A percentile compares a stretch with the other conserved stretches of the same genome.
Evolutionary conservation across 1,140 invertebrate genomes (phyloP).

Genomic region (Scaptodrosophila lebanonensis): DNA sequence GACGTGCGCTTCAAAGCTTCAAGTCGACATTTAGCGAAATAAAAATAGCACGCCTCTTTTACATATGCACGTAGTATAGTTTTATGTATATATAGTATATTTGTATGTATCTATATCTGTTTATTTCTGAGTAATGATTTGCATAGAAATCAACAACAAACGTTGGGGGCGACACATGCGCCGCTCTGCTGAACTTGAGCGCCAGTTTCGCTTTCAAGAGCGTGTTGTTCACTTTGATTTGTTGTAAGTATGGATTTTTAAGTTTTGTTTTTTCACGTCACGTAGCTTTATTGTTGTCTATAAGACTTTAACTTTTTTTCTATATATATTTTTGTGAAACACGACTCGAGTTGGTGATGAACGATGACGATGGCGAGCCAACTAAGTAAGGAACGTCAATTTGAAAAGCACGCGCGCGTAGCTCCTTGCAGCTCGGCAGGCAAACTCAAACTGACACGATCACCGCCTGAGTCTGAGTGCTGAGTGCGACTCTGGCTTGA

Average conservation of each 20-base stretch:
- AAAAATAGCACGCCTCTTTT: conserved; percentile 73
- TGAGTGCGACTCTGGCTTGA: conserved; percentile 50
- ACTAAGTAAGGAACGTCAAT: too few species aligned
- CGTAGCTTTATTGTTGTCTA: too few species aligned
- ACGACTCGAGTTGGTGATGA: conserved; percentile 1
- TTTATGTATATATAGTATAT: too few species aligned
- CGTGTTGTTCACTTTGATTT: too few species aligned
- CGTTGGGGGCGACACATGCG: conserved; percentile 13
- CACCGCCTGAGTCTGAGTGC: conserved; percentile 21
- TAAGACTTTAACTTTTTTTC: too few species aligned
- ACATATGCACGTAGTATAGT: not conserved
- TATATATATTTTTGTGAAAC: too few species aligned
- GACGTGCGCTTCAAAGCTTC: conserved; percentile 43
- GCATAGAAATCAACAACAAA: conserved; percentile 61
- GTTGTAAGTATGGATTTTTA: too few species aligned
- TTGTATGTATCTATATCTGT: conserved; percentile 7
- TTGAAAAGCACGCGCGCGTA: too few species aligned
- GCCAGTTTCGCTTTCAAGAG: conserved; percentile 60
- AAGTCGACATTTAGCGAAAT: conserved; percentile 72
- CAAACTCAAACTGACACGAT: conserved; percentile 56
- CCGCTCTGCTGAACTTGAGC: conserved; percentile 55
- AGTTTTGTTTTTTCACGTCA: too few species aligned
- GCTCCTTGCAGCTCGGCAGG: conserved; percentile 42
- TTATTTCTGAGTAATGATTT: conserved; percentile 71
- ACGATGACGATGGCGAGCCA: not conserved